A percentile compares a stretch with the other conserved stretches of the same genome.
These are phyloP conservation scores for Crypturellus undulatus DNA, from an alignment of 2,113 vertebrate species.

Conservation along the genomic window DNA sequence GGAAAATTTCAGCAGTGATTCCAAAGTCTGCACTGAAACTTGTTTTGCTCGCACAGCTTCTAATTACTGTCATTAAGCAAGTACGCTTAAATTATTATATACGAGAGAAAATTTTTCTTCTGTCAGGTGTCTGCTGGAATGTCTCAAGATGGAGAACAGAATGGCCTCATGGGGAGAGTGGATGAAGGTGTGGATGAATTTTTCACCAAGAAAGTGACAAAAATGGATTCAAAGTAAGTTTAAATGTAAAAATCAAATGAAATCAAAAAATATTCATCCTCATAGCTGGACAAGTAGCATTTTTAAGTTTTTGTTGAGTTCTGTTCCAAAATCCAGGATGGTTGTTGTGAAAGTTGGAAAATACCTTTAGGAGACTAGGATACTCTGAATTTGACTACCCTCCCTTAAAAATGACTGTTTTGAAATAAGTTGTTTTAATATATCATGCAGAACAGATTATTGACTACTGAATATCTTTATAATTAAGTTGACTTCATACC, in stretches of 20 bases:
- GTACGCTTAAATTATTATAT: background rate
- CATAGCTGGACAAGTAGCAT: background rate
- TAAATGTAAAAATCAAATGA: background rate
- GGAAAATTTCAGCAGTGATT: background rate
- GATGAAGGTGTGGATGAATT: constrained; percentile 98
- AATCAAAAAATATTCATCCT: background rate
- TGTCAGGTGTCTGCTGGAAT: constrained; percentile 81
- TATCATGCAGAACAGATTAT: background rate
- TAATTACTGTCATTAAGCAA: background rate
- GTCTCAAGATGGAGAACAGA: constrained; percentile 92
- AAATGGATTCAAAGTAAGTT: constrained; percentile 88
- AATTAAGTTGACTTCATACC: background rate
- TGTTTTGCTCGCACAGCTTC: background rate
- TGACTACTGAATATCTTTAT: background rate
- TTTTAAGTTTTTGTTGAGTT: background rate
- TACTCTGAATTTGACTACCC: background rate
- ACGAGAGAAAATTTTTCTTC: constrained; percentile 19
- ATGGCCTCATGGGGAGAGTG: constrained; percentile 94
- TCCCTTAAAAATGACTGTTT: background rate
- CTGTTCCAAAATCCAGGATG: background rate
- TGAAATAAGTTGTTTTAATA: background rate
- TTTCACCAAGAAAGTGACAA: constrained; percentile 96
- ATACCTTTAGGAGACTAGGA: background rate
- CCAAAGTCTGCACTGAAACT: background rate
- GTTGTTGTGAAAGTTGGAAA: background rate